Base-by-base conservation (phyloP, 2,888 invertebrate genomes). In the Cyclophora punctaria region DNA sequence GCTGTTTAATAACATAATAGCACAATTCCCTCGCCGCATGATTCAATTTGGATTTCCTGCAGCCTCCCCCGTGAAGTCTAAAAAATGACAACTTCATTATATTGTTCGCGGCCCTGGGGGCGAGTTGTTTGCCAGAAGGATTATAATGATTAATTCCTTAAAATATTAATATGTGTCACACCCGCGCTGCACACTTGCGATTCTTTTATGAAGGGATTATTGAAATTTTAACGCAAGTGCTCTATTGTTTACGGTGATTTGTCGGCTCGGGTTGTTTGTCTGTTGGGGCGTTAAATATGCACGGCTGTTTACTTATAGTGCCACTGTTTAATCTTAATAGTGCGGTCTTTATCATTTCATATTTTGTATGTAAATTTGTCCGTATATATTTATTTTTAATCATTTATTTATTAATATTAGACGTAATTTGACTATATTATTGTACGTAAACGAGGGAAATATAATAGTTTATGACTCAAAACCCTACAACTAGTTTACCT, bases 11-110 rank as follows among this genome's bases (percentile, higher is more conserved):
- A 90, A 90, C 90, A 91, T 90, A 91, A 91, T 91, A 90, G 91
- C 90, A 90, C 91, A 91, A 91, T 91, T 90, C 89, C 89, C 91
- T 87, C 88, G 90, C 89, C 89, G 86, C 89, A 89, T 90, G 89
- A 91, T 91, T 91, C 91, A 91, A 91, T 91, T 91, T 91, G 88
- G 91, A 91, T 91, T 91, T 91, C 84, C 87, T 87, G 81, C 86
- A 85, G 83, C 85, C 82, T 86, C 86, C 87, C 85, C 71, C 70
- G 80, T 77, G 81, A 75, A 72, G 82, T 68, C 87, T 86, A 88
- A 88, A 88, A 88, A 88, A 88, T 88, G 87, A 88, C 88, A 88
- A 88, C 87, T 88, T 88, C 88, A 88, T 88, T 88, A 88, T 83
- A 87, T 83, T 83, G 85, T 84, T 80, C 83, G 73, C 77, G 70